Evolutionary conservation across 2,797 vertebrate species (phyloP).

Genomic region (Buphagus erythrorhynchus): DNA sequence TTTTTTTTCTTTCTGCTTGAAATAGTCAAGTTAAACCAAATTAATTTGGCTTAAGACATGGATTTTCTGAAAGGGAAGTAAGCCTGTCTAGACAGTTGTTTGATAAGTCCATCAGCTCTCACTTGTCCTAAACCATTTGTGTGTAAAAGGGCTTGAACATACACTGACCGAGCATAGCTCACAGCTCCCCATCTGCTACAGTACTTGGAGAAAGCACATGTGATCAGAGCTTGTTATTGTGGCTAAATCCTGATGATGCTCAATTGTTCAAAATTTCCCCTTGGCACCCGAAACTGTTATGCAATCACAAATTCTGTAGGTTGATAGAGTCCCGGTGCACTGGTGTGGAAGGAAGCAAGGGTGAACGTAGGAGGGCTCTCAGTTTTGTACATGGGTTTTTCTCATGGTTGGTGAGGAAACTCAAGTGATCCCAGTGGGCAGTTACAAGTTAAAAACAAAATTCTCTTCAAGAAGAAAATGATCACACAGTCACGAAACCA

Average conservation of each 20-base stretch:
- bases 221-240: conserved; percentile 45
- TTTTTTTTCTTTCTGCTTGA: not conserved
- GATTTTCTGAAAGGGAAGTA: conserved; percentile 38
- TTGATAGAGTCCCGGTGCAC: not conserved
- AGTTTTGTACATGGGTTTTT: not conserved
- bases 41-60: not conserved
- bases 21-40: conserved; percentile 6
- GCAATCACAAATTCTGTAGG: conserved; percentile 30
- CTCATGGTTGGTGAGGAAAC: not conserved
- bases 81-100: conserved; percentile 67
- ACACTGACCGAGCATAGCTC: not conserved
- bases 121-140: conserved; percentile 50
- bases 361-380: not conserved
- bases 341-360: not conserved
- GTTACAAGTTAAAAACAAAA: conserved; percentile 12
- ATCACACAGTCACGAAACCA: not conserved
- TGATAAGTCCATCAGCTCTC: conserved; percentile 30
- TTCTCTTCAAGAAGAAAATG: not conserved
- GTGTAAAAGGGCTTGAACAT: conserved; percentile 32
- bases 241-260: conserved; percentile 46
- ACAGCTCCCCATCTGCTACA: conserved; percentile 22
- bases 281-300: conserved; percentile 37
- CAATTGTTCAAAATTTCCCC: conserved; percentile 51
- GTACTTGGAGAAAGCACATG: conserved; percentile 5
- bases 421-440: not conserved